Percentiles rank a stretch among this genome's conserved stretches.
These are phyloP conservation scores for Therioaphis trifolii DNA, from an alignment of 2,888 invertebrate species.

Conservation along the genomic window DNA sequence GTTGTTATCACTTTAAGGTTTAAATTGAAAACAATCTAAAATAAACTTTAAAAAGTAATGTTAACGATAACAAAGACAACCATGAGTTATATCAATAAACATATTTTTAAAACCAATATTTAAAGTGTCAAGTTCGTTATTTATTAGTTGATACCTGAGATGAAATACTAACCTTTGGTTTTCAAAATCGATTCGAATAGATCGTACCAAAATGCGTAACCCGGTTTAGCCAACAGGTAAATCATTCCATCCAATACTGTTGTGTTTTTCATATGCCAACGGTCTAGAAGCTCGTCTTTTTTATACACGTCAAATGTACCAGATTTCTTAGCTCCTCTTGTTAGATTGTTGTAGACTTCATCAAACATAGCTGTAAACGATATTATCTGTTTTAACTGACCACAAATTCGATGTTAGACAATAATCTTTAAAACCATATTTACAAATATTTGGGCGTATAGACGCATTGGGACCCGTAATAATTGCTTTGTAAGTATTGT, in stretches of 20 bases:
- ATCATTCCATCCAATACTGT: conserved; percentile 73
- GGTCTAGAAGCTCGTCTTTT: conserved; percentile 73
- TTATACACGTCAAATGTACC: conserved; percentile 72
- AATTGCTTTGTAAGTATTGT: conserved; percentile 70
- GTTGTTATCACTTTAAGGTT: too few species aligned
- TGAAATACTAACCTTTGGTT: conserved; percentile 69
- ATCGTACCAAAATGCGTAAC: conserved; percentile 74
- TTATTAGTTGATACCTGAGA: too few species aligned
- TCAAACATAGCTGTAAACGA: conserved; percentile 56
- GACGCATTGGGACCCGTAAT: conserved; percentile 74
- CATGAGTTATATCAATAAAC: too few species aligned
- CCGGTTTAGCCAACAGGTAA: conserved; percentile 74
- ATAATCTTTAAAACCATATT: too few species aligned
- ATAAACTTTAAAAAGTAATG: too few species aligned
- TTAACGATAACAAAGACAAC: too few species aligned
- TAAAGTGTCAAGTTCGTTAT: too few species aligned
- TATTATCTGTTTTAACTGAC: too few species aligned
- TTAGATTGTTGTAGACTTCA: conserved; percentile 61
- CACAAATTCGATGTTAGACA: too few species aligned
- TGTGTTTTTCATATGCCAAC: conserved; percentile 76
- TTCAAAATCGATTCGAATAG: background rate
- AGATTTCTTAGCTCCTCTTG: background rate
- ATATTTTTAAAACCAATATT: too few species aligned
- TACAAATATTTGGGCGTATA: conserved; percentile 68
- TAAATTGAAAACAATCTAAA: too few species aligned